These are phyloP conservation scores for Fregetta grallaria DNA, from an alignment of 2,113 vertebrate species.

Conservation along the genomic window DNA sequence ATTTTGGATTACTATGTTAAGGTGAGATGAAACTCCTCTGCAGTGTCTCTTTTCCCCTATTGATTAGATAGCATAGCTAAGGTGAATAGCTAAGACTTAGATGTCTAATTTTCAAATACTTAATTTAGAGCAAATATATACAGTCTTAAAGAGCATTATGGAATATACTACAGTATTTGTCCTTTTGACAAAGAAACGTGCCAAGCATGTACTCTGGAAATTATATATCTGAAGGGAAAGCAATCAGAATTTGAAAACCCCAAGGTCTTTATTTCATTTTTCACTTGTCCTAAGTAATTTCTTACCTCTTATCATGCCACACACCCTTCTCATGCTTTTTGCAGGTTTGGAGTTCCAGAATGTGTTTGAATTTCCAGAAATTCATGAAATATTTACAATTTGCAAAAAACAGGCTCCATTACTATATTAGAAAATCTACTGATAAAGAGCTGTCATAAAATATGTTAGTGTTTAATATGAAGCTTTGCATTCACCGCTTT, in stretches of 20 bases:
- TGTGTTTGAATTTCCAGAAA: not conserved
- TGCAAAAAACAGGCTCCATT: not conserved
- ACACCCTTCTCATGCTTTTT: not conserved
- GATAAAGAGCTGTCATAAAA: not conserved
- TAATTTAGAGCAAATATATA: not conserved
- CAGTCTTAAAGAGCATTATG: not conserved
- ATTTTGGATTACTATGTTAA: not conserved
- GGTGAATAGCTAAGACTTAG: not conserved
- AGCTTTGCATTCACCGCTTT: not conserved
- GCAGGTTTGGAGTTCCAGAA: not conserved
- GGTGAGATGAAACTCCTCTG: not conserved
- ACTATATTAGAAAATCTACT: not conserved
- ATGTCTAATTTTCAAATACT: not conserved
- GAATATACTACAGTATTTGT: not conserved
- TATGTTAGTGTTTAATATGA: not conserved
- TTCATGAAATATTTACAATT: not conserved
- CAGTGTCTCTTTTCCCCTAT: not conserved
- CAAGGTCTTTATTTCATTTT: not conserved
- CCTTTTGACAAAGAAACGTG: not conserved
- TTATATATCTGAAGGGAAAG: not conserved
- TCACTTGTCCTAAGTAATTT: not conserved
- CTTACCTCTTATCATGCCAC: not conserved
- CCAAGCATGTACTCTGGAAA: not conserved
- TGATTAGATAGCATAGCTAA: not conserved
- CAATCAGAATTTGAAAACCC: not conserved